phyloP scores from a whole-genome alignment of 2,113 vertebrate genomes.

The Cairina moschata region DNA sequence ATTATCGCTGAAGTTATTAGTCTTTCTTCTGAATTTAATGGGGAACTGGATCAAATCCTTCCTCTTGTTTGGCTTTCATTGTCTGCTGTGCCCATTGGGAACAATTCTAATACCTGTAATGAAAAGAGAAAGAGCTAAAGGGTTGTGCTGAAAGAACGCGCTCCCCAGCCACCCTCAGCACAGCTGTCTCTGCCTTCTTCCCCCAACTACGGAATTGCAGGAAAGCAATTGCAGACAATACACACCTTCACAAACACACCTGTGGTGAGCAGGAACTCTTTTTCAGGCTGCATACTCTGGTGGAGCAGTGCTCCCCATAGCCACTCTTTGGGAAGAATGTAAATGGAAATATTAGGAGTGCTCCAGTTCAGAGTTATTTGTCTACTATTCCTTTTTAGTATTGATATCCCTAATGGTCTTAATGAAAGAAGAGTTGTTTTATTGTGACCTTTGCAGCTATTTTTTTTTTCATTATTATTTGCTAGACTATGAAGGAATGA shows the following conservation, averaged over 20 bases:
- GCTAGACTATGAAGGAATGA: background rate
- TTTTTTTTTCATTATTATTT: background rate
- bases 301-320: background rate
- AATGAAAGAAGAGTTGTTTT: background rate
- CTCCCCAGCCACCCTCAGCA: background rate
- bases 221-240: background rate
- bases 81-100: background rate
- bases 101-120: constrained; percentile 6
- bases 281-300: background rate
- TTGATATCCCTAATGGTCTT: background rate
- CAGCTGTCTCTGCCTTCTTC: background rate
- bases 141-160: background rate
- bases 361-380: background rate
- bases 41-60: background rate
- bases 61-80: background rate
- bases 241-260: background rate
- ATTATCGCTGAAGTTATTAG: background rate
- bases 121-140: background rate
- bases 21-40: constrained; percentile 27
- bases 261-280: background rate
- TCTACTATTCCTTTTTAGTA: background rate
- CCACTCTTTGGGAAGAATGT: background rate
- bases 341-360: background rate
- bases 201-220: background rate
- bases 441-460: background rate